These are phyloP conservation scores for Hyposmocoma kahamanoa DNA, from an alignment of 1,140 invertebrate species.

Conservation along the genomic window DNA sequence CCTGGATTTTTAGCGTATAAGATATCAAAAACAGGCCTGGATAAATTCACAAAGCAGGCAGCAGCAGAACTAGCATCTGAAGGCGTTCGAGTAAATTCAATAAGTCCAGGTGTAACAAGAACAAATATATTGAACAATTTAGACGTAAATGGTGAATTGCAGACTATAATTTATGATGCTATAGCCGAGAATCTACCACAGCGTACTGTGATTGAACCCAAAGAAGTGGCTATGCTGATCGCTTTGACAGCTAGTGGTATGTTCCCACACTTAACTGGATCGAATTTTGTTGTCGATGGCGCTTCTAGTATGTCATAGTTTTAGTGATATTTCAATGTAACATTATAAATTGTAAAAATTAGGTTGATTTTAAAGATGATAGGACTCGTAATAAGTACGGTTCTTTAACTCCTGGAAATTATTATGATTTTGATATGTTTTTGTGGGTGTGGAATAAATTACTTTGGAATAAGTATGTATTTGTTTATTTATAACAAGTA, in stretches of 20 bases:
- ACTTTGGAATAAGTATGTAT: no score
- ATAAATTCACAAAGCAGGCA: constrained; percentile 79
- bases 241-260: constrained; percentile 85
- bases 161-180: constrained; percentile 71
- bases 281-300: constrained; percentile 85
- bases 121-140: constrained; percentile 76
- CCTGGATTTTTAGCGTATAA: constrained; percentile 24
- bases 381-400: no score
- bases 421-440: no score
- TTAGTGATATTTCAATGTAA: no score
- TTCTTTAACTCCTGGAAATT: no score
- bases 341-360: no score
- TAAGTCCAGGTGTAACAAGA: constrained; percentile 77
- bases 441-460: no score
- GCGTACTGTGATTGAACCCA: constrained; percentile 78
- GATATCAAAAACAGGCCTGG: constrained; percentile 53
- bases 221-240: constrained; percentile 86
- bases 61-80: constrained; percentile 72
- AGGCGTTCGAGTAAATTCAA: constrained; percentile 79
- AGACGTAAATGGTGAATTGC: constrained; percentile 76
- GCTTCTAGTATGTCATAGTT: constrained; percentile 45
- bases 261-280: constrained; percentile 86
- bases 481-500: no score
- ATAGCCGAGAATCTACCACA: constrained; percentile 83
- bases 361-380: no score